These are phyloP conservation scores for Drosophila birchii DNA, from an alignment of 2,888 invertebrate species.

Conservation along the genomic window DNA sequence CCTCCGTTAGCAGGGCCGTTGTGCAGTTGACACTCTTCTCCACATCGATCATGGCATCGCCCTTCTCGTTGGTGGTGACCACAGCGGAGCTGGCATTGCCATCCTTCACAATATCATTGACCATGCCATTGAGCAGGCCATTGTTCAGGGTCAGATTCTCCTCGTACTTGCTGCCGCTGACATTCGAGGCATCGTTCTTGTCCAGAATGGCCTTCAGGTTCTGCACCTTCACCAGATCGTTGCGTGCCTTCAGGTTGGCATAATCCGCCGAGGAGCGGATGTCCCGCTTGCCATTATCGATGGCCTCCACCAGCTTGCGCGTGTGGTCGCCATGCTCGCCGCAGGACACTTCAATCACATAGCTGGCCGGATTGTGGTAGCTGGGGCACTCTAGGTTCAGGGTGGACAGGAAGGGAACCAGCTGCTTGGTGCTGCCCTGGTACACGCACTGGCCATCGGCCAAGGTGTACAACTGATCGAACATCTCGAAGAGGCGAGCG, in stretches of 20 bases:
- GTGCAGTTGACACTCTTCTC: conserved; percentile 90
- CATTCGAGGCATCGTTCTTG: conserved; percentile 86
- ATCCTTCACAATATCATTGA: conserved; percentile 87
- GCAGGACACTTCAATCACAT: conserved; percentile 97
- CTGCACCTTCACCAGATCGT: conserved; percentile 86
- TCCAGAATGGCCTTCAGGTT: conserved; percentile 85
- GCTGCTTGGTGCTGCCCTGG: conserved; percentile 93
- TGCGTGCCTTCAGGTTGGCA: conserved; percentile 86
- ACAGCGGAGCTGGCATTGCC: conserved; percentile 57
- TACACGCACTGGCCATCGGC: conserved; percentile 98
- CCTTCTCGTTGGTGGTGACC: conserved; percentile 80
- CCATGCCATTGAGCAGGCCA: conserved; percentile 86
- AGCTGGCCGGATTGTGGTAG: conserved; percentile 98
- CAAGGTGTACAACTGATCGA: conserved; percentile 96
- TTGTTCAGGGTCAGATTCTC: conserved; percentile 83
- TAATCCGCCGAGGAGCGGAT: conserved; percentile 90
- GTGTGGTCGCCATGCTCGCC: conserved; percentile 98
- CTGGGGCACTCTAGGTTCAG: conserved; percentile 95
- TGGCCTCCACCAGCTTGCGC: conserved; percentile 92
- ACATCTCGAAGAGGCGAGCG: conserved; percentile 98
- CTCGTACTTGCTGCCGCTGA: conserved; percentile 81
- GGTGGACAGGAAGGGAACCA: conserved; percentile 93
- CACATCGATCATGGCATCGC: conserved; percentile 84
- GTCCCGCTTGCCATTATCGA: conserved; percentile 93
- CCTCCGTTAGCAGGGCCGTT: conserved; percentile 89